Evolutionary conservation across 2,888 invertebrate genomes (phyloP).

Genomic region (Scaptomyza reducta): DNA sequence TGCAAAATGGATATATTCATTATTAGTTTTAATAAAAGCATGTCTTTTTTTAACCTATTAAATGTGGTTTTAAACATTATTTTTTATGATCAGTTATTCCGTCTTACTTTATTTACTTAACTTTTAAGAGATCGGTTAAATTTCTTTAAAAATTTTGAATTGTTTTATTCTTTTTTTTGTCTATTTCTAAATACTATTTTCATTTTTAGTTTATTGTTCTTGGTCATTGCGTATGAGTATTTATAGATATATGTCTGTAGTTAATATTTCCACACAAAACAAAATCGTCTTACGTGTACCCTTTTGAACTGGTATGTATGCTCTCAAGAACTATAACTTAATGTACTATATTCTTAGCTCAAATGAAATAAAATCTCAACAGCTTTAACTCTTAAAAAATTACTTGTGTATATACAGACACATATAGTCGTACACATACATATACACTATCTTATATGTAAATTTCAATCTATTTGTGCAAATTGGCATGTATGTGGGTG

Average conservation of each 20-base stretch:
- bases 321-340: constrained; percentile 46
- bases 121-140: too few species aligned
- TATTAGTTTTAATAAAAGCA: neutral
- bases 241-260: constrained; percentile 34
- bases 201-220: constrained; percentile 22
- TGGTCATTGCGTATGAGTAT: constrained; percentile 41
- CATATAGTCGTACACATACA: constrained; percentile 23
- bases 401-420: constrained; percentile 57
- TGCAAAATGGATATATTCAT: neutral
- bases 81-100: neutral
- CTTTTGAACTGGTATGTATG: constrained; percentile 80
- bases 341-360: constrained; percentile 22
- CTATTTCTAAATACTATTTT: neutral
- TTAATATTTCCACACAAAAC: constrained; percentile 52
- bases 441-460: constrained; percentile 39
- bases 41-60: neutral
- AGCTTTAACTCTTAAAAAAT: constrained; percentile 19
- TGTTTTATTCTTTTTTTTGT: neutral
- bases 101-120: neutral
- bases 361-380: constrained; percentile 12
- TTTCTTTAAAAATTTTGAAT: neutral
- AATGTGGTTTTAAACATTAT: neutral
- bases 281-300: constrained; percentile 74
- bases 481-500: constrained; percentile 78
- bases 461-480: constrained; percentile 72